phyloP scores from a whole-genome alignment of 92 coral and sea anemone genomes.

The Epizoanthus illoricatus region DNA sequence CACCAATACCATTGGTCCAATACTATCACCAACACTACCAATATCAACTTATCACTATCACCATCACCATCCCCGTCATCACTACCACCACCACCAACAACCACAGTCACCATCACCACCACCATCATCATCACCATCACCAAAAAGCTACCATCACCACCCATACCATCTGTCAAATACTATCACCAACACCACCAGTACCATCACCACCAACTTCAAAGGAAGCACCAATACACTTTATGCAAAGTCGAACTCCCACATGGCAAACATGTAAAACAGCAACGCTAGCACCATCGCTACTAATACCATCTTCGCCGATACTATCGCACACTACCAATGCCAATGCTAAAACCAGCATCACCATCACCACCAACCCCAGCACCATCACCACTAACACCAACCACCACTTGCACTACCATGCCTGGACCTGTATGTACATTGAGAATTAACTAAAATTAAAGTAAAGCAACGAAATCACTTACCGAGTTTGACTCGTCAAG shows the following conservation, averaged over 20 bases:
- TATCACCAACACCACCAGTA: background rate
- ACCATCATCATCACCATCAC: background rate
- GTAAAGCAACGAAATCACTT: background rate
- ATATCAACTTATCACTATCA: background rate
- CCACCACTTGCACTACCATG: background rate
- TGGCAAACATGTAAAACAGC: too few species aligned
- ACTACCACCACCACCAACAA: background rate
- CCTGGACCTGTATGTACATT: background rate
- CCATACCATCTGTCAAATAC: background rate
- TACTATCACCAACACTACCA: background rate
- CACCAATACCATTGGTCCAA: too few species aligned
- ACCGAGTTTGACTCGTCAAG: slow-evolving; percentile 67
- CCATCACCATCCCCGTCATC: background rate
- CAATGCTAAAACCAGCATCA: background rate
- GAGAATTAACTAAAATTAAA: too few species aligned
- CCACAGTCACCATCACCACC: background rate
- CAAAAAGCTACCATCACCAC: background rate
- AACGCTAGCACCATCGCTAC: background rate
- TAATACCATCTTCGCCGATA: background rate
- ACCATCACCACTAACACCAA: background rate
- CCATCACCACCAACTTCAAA: slow-evolving; percentile 1
- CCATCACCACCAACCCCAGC: background rate
- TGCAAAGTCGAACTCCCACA: too few species aligned
- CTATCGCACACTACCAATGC: background rate
- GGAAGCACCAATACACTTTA: too few species aligned